Evolutionary conservation across 2,888 invertebrate genomes (phyloP), one percentile per base, ranked within the genome.

Genomic region (Rhagonycha fulva): DNA sequence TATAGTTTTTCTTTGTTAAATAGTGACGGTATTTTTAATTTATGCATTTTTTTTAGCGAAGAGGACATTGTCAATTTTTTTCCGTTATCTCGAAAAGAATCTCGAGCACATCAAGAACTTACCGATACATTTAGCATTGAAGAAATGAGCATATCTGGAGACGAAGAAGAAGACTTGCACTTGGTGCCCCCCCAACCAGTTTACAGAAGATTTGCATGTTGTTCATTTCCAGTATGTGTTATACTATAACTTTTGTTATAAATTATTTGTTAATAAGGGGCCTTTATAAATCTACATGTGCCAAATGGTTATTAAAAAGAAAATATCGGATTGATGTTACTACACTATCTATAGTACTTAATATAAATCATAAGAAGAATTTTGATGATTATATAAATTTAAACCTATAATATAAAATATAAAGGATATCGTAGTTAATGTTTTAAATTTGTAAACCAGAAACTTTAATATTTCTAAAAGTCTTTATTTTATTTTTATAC

Each of bases 51-150:
- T 85, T 84, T 69, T 80, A 89, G 90, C 83, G 89, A 89, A 83
- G 89, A 89, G 82, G 90, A 89, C 78, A 88, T 90, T 71, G 88
- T 88, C 23, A 89, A 89, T 82, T 89, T 90, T 83, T 90, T 90
- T 82, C 89, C 90, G 9, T 84, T 90, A 67, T 86, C 87, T 1
- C 83, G 87, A 62, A 88, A 87, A 79, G 88, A 88, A 80, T 85
- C 85, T 47, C 82, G 86, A 77, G 83, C 85, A 60, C 89, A 90
- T 76, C 89, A 89, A 80, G 90, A 91, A 83, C 87, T 91, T 72
- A 90, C 90, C n/a, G 90, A 91, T 82, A 91, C 91, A 78, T 89
- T 92, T 81, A 91, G 91, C 79, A 91, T 91, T 85, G 91, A 91
- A 87, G 90, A 91, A 84, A 89, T 91, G 87, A 91, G 91, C 86